Evolutionary conservation across 1,140 invertebrate genomes (phyloP).

Genomic region (Drosophila serrata): DNA sequence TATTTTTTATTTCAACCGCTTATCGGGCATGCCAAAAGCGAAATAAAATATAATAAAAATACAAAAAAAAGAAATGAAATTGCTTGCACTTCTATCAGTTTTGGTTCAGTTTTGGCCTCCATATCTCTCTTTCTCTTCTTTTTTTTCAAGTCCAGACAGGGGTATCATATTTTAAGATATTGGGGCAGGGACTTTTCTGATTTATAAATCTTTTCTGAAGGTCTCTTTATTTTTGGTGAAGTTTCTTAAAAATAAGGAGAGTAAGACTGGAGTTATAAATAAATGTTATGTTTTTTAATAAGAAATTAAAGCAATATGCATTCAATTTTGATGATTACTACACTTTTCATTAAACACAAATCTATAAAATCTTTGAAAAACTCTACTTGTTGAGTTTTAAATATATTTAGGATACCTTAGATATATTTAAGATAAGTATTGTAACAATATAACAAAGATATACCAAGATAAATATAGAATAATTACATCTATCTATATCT

Average conservation of each 20-base stretch:
- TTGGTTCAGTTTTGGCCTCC: slow-evolving; percentile 19
- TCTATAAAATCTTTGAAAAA: too few relatives aligned
- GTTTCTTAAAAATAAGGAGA: not conserved
- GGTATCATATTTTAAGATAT: slow-evolving; percentile 12
- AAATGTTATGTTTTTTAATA: not conserved
- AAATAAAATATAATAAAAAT: slow-evolving; percentile 34
- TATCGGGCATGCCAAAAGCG: slow-evolving; percentile 59
- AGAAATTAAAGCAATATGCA: not conserved
- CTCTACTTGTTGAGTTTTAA: not conserved
- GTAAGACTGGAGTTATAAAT: not conserved
- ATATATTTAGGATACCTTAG: too few relatives aligned
- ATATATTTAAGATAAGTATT: not conserved
- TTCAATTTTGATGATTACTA: too few relatives aligned
- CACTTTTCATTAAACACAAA: too few relatives aligned
- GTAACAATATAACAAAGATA: not conserved
- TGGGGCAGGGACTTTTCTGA: not conserved
- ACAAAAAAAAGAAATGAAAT: slow-evolving; percentile 51
- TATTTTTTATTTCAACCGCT: slow-evolving; percentile 56
- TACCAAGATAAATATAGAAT: too few relatives aligned
- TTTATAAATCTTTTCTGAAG: not conserved
- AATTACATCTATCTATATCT: too few relatives aligned
- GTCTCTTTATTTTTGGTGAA: not conserved
- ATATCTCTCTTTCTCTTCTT: not conserved
- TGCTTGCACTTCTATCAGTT: slow-evolving; percentile 68
- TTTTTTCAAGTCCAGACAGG: slow-evolving; percentile 17